Conservation (phyloP, 2,797 vertebrate species). For the Paratrypauchen microcephalus region DNA sequence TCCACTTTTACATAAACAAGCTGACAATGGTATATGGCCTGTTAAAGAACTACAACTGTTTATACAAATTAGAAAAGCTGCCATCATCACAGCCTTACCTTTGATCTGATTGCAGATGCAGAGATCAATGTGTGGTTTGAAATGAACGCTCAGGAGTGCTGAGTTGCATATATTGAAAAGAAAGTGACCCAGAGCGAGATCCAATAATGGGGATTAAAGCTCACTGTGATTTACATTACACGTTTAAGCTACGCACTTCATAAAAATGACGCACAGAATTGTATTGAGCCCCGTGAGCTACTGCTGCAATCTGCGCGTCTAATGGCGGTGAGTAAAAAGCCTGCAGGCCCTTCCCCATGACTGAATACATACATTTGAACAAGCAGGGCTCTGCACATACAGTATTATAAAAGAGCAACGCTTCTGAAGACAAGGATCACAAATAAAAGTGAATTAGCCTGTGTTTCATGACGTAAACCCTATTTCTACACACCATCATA, state of each 20-base stretch:
- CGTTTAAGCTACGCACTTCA: slow-evolving; percentile 43
- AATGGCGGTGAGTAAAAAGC: slow-evolving; percentile 57
- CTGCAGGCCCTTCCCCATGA: slow-evolving; percentile 39
- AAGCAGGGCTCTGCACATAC: slow-evolving; percentile 4
- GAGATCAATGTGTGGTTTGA: neutral
- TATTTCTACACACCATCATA: slow-evolving; percentile 13
- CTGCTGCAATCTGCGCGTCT: slow-evolving; percentile 60
- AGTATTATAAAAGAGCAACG: slow-evolving; percentile 36
- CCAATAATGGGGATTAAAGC: slow-evolving; percentile 40
- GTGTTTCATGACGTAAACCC: slow-evolving; percentile 48
- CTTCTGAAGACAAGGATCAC: slow-evolving; percentile 37
- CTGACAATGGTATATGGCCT: neutral
- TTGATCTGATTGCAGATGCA: neutral
- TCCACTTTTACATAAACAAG: neutral
- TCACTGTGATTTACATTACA: slow-evolving; percentile 53
- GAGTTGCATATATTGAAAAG: slow-evolving; percentile 27
- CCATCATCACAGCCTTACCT: neutral
- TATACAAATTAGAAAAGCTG: neutral
- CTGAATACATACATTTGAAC: slow-evolving; percentile 17
- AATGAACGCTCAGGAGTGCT: slow-evolving; percentile 6
- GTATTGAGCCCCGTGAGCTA: slow-evolving; percentile 51
- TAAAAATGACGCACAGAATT: slow-evolving; percentile 57
- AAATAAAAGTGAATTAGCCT: slow-evolving; percentile 57
- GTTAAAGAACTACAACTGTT: neutral
- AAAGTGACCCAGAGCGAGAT: slow-evolving; percentile 31